These are phyloP conservation scores for Isotomurus palustris DNA, from an alignment of 2,888 invertebrate genomes.

Conservation along the genomic window DNA sequence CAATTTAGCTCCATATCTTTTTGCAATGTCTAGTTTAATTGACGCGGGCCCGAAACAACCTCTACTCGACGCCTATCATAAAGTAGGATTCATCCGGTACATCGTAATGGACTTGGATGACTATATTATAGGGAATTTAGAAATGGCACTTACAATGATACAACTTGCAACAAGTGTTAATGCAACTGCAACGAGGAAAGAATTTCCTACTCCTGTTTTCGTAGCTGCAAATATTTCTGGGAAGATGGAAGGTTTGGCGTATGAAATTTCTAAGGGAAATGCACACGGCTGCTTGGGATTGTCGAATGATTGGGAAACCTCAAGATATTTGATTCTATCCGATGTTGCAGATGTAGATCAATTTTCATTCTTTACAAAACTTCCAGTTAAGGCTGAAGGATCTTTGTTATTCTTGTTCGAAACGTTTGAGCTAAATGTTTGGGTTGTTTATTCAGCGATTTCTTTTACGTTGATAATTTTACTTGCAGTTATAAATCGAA, in stretches of 20 bases:
- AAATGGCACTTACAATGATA: neutral
- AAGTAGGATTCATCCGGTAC: neutral
- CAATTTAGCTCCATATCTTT: neutral
- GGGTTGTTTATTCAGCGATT: too few relatives aligned
- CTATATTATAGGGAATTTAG: neutral
- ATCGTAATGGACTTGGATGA: neutral
- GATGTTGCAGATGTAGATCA: neutral
- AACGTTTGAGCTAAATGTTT: neutral
- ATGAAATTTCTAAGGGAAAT: neutral
- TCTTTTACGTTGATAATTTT: neutral
- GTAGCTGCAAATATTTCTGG: neutral
- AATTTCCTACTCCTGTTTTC: neutral
- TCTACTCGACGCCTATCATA: neutral
- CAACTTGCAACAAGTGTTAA: neutral
- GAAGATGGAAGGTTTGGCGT: neutral
- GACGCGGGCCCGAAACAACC: neutral
- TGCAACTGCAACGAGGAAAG: neutral
- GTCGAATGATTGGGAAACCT: neutral
- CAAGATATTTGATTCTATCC: neutral
- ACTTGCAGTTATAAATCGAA: neutral
- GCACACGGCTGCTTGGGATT: neutral
- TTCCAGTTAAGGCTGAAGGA: neutral
- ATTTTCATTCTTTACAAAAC: neutral
- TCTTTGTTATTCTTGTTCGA: neutral
- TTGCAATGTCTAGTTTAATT: slow-evolving; percentile 4